Percentiles rank a stretch among this genome's conserved stretches.
These are phyloP conservation scores for Zaprionus ghesquierei DNA, from an alignment of 1,140 invertebrate species.

Conservation along the genomic window DNA sequence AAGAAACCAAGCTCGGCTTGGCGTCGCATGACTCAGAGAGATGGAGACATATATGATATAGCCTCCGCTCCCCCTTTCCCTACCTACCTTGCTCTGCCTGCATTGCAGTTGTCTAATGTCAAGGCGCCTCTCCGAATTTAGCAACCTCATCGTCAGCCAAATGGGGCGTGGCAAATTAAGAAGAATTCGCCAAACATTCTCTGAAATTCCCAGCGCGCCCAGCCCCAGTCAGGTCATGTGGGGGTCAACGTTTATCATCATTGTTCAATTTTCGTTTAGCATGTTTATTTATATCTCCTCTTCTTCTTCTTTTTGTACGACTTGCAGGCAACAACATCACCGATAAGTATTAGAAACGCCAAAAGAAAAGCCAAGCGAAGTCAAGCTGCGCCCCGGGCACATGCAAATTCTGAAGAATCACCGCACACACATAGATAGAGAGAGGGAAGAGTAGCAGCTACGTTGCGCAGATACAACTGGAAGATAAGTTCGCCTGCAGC, in stretches of 20 bases:
- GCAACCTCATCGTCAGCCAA: conserved; percentile 11
- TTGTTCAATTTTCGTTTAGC: conserved; percentile 36
- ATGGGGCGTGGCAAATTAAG: background rate
- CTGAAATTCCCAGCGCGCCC: background rate
- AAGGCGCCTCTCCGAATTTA: conserved; percentile 41
- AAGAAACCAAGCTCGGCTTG: background rate
- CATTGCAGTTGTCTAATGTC: conserved; percentile 46
- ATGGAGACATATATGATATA: background rate
- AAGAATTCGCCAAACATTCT: background rate
- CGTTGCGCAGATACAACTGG: conserved; percentile 48
- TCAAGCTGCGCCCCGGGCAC: conserved; percentile 29
- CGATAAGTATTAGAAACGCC: conserved; percentile 46
- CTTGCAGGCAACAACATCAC: conserved; percentile 54
- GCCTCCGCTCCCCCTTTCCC: background rate
- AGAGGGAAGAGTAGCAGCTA: conserved; percentile 26
- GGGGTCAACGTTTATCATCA: conserved; percentile 53
- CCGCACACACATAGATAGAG: conserved; percentile 11
- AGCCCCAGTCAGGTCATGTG: conserved; percentile 26
- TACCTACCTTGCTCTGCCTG: conserved; percentile 16
- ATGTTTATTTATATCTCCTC: conserved; percentile 37
- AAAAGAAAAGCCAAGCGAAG: conserved; percentile 31
- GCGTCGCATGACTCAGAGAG: background rate
- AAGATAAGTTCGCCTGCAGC: conserved; percentile 52
- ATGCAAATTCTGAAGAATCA: conserved; percentile 68
- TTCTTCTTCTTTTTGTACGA: conserved; percentile 11